Base-by-base conservation (phyloP, 92 coral and sea anemone genomes). In the Porites rus region DNA sequence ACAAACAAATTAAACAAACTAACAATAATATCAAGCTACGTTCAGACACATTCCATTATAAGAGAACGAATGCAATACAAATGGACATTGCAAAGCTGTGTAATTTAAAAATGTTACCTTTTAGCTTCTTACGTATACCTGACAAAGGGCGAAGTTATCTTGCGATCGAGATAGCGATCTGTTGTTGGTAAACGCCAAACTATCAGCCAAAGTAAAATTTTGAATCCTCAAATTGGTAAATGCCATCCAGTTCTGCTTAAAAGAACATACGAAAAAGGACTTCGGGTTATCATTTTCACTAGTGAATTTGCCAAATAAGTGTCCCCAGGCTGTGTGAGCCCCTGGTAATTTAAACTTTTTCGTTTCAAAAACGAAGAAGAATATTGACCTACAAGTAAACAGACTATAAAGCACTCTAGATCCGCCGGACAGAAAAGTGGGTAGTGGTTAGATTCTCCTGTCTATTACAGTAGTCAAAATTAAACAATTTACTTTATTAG, bases 231-330 rank as follows among this genome's bases (percentile, higher is more conserved):
- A 12, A 67, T 24, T 24, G 43, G 72, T 20, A 20, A 67, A 67
- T 67, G 72, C 72, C 72, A 67, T 67, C 72, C 72, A 67, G 72
- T 67, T 67, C 72, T 67, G 19, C 72, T 7, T 14, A 6, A 67
- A 67, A 67, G 24, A 20, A 67, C 21, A 20, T 67, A 67, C 0
- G 12, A 67, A 63, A 16, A 63, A 63, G 21, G 20, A 7, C 0
- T 1, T 14, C 67, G 20, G 3, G 8, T 14, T 63, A 16, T 14
- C 13, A 10, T 56, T 54, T 63, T n/a, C 0, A n/a, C 16, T 7
- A 63, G 21, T 63, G 22, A 14, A 14, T 16, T n/a, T 4, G 17
- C 16, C 7, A 16, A 63, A 14, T 12, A 3, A n/a, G 64, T 2
- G 64, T 17, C 18, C 18, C 64, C 18, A 38, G 46, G 46, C 46